Evolutionary conservation across 2,113 vertebrate species (phyloP).

Genomic region (Carollia perspicillata): DNA sequence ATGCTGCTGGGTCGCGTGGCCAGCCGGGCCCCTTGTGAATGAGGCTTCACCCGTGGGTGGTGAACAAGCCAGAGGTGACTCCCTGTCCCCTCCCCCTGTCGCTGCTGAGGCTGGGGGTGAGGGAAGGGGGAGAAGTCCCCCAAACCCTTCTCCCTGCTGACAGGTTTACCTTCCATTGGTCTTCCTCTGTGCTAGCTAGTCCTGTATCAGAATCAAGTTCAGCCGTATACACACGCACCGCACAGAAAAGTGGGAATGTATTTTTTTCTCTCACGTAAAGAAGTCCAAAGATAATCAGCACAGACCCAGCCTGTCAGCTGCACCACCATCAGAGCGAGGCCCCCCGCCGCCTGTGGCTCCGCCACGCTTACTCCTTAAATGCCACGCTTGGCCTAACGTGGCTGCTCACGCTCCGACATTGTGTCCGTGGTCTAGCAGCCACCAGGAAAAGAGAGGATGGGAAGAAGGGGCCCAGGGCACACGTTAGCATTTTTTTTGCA

Average conservation of each 20-base stretch:
- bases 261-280: neutral
- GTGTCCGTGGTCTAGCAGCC: neutral
- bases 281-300: neutral
- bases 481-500: neutral
- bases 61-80: constrained; percentile 19
- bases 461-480: neutral
- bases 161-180: neutral
- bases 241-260: neutral
- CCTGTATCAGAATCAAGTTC: neutral
- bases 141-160: neutral
- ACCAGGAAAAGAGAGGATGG: neutral
- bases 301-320: neutral
- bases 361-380: neutral
- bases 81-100: neutral
- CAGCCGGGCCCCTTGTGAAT: constrained; percentile 33
- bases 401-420: neutral
- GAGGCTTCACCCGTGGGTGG: constrained; percentile 38
- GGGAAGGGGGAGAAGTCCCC: neutral
- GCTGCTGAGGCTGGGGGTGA: neutral
- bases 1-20: constrained; percentile 52
- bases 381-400: neutral
- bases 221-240: neutral
- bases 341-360: neutral
- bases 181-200: neutral
- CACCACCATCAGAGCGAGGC: neutral